Base-by-base conservation (phyloP, 2,888 invertebrate genomes). In the Rhagium mordax region DNA sequence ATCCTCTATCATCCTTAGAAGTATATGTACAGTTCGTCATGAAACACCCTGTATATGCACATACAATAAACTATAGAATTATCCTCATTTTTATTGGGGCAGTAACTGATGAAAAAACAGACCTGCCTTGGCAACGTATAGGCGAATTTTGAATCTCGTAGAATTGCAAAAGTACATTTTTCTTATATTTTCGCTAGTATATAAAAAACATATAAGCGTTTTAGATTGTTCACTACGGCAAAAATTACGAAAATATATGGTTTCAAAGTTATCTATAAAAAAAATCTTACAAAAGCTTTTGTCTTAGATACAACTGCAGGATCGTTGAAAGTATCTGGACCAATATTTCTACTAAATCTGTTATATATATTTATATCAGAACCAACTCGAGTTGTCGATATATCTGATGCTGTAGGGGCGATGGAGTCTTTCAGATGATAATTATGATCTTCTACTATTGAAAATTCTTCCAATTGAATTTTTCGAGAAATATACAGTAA, bases 401-500 rank as follows among this genome's bases (percentile, higher is more conserved):
- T n/a, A 5, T 59, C 18, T 0, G 74, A 64, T 48, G 21, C 62
- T 18, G 53, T 21, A 10, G 74, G 73, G 6, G 41, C n/a, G 10
- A 78, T 2, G 1, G 76, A 78, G n/a, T 73, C n/a, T n/a, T n/a
- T 74, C 59, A 74, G 70, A 1, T 67, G 15, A 59, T 66, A 75
- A n/a, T 27, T 47, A 60, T 74, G 74, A 1, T 76, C 81, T 21
- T 76, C 81, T 13, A 70, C 72, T 5, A 76, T 53, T 8, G 78
- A 72, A 57, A 76, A 77, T 51, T 80, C 78, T 48, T 80, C 80
- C 13, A 80, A 59, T 51, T 79, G 76, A 4, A 82, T 78, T 70
- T 78, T 78, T 48, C 76, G 77, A 15, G 78, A 78, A 13, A 82
- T 80, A 29, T 82, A 82, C 4, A 81, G 65, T 41, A 81, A 76